phyloP scores from a whole-genome alignment of 2,113 vertebrate genomes.

The Theristicus caerulescens region DNA sequence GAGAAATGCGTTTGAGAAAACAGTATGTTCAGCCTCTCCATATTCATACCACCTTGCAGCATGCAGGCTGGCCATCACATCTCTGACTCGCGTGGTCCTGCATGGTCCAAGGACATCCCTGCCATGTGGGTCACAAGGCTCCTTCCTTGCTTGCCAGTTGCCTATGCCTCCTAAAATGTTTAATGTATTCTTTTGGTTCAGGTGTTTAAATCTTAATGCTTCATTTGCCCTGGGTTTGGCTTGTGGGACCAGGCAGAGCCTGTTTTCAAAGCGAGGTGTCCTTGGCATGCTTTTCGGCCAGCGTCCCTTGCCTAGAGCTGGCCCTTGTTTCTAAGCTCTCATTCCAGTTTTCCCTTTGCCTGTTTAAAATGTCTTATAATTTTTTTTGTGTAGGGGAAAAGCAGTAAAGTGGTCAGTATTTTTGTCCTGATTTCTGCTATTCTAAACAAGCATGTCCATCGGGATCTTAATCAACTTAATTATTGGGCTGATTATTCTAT shows the following conservation, averaged over 20 bases:
- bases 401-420: background rate
- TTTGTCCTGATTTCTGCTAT: background rate
- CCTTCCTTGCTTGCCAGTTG: background rate
- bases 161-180: background rate
- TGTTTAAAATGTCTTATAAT: background rate
- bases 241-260: background rate
- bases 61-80: rapidly evolving
- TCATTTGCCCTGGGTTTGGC: background rate
- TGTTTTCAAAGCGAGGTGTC: background rate
- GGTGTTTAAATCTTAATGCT: background rate
- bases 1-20: background rate
- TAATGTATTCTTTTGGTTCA: background rate
- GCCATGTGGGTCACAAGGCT: background rate
- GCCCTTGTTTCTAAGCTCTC: background rate
- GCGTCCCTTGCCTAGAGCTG: background rate
- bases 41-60: rapidly evolving
- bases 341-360: background rate
- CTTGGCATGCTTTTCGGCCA: rapidly evolving
- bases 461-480: background rate
- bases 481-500: conserved; percentile 2
- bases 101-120: background rate
- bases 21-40: rapidly evolving
- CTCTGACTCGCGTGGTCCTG: background rate
- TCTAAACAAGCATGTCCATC: background rate
- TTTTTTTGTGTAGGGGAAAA: background rate